A percentile compares a stretch with the other conserved stretches of the same genome.
phyloP scores from a whole-genome alignment of 35 echinoderm and acorn worm species.

The Apostichopus japonicus region DNA sequence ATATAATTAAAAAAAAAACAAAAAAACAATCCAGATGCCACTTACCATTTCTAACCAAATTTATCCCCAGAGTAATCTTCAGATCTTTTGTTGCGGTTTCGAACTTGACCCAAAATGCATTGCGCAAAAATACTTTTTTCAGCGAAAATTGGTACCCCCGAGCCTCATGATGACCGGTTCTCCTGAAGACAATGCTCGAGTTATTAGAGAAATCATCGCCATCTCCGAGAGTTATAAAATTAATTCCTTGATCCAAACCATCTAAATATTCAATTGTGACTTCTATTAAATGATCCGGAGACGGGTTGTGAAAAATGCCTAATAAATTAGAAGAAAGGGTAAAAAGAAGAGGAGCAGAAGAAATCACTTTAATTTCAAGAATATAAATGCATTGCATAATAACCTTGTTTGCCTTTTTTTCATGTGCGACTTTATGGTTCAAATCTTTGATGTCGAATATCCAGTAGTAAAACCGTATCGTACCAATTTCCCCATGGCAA shows the following conservation, averaged over 20 bases:
- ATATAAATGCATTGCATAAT: too few relatives aligned
- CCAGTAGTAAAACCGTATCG: too few relatives aligned
- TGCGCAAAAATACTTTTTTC: not conserved
- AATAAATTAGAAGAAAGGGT: not conserved
- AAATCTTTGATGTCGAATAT: too few relatives aligned
- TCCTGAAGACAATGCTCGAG: constrained; percentile 10
- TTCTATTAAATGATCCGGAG: not conserved
- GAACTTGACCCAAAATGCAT: constrained; percentile 13
- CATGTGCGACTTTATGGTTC: too few relatives aligned
- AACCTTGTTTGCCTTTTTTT: too few relatives aligned
- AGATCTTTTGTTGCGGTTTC: not conserved
- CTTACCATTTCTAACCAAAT: not conserved
- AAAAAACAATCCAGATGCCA: not conserved
- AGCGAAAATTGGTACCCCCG: not conserved
- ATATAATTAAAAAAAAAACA: too few relatives aligned
- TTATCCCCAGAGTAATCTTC: not conserved
- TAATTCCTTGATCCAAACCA: not conserved
- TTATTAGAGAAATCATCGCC: not conserved
- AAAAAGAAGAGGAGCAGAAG: too few relatives aligned
- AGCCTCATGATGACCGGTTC: not conserved
- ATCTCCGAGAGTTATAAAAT: constrained; percentile 5
- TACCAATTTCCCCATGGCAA: too few relatives aligned
- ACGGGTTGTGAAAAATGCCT: constrained; percentile 17
- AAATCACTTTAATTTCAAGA: too few relatives aligned
- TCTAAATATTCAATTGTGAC: not conserved